Conservation (phyloP, 2,113 vertebrate genomes). For the Paramisgurnus dabryanus region DNA sequence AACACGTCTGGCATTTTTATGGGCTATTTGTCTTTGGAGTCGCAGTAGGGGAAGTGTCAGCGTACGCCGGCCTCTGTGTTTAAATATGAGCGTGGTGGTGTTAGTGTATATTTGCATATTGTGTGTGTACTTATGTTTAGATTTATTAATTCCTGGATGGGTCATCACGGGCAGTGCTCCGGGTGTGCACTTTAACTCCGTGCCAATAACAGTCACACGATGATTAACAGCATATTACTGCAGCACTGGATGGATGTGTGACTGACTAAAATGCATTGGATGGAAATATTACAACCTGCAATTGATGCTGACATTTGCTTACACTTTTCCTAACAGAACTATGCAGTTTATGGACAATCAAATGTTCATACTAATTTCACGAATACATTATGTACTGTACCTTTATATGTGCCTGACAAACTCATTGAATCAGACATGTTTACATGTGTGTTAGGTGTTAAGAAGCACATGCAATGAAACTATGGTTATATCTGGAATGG, state of each 20-base stretch:
- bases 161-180: constrained; percentile 67
- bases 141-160: constrained; percentile 46
- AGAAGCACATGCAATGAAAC: background rate
- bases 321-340: constrained; percentile 29
- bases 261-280: constrained; percentile 70
- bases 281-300: constrained; percentile 68
- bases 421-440: constrained; percentile 10
- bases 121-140: constrained; percentile 30
- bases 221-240: constrained; percentile 73
- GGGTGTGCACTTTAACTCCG: constrained; percentile 75
- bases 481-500: background rate
- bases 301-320: constrained; percentile 70
- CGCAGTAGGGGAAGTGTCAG: constrained; percentile 61
- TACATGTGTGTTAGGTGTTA: constrained; percentile 17
- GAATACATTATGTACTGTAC: constrained; percentile 41
- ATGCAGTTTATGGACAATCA: constrained; percentile 56
- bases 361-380: constrained; percentile 61
- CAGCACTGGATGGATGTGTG: constrained; percentile 51
- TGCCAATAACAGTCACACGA: constrained; percentile 73
- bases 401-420: constrained; percentile 10
- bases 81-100: constrained; percentile 6
- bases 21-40: constrained; percentile 83
- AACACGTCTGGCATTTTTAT: constrained; percentile 97
- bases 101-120: constrained; percentile 42
- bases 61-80: constrained; percentile 51